Base-by-base conservation (phyloP, 2,888 invertebrate species). In the Tigriopus californicus region DNA sequence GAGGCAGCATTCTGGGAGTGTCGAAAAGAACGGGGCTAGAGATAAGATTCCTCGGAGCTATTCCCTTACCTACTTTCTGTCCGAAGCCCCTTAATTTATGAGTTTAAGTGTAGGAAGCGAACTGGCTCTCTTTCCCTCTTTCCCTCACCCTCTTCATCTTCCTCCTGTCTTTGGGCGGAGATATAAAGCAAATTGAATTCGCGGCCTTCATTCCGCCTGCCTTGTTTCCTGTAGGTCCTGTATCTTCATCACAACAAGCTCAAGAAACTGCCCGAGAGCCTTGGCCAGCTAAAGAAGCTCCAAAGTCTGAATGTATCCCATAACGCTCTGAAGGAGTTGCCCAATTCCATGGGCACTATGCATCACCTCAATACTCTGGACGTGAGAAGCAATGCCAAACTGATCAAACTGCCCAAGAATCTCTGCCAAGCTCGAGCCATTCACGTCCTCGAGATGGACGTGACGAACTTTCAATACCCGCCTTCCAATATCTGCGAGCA, bases 231-330 rank as follows among this genome's bases (percentile, higher is more conserved):
- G 33, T 33, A 33, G 33, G 33, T 33, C 33, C 72, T 88, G 61
- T 79, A 85, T 72, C 66, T 85, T 63, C 81, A 81, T 68, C 75
- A 80, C 67, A 88, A 88, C 75, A 75, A 75, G 62, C 70, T 88
- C 61, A 79, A 78, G 68, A 72, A 72, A 65, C 72, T 89, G 68
- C 85, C 87, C 63, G 77, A 79, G 61, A 76, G 77, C 63, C 76
- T 88, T 67, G 77, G 80, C 65, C 71, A 74, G 62, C 72, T 87
- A 65, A 72, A 72, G 63, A 76, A 77, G 64, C 74, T 88, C 63
- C 75, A 77, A 69, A 72, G 81, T 64, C 72, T 87, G 61, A 80
- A 86, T 75, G 71, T 82, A 41, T 81, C 85, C 40, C 75, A 77
- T 65, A 88, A 88, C 72, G 75, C 74, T 65, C 71, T 87, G 54